Evolutionary conservation across 2,113 vertebrate genomes (phyloP), one percentile per base, ranked within the genome.

Genomic region (Melanerpes aurifrons): DNA sequence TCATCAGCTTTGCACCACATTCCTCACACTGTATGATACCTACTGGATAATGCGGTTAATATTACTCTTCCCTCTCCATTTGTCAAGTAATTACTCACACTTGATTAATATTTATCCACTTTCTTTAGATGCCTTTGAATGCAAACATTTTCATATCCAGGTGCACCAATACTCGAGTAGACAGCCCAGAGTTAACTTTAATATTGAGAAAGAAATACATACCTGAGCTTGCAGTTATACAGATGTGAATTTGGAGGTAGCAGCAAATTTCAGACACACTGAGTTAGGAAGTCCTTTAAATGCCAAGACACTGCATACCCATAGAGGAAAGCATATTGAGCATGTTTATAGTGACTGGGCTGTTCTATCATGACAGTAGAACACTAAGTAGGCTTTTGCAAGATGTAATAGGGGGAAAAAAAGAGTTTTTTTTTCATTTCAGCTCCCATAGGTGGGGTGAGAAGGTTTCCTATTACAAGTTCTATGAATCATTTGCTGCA

Each of bases 91-190:
- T 74, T 82, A 74, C 57, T 82, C 76, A 71, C 75, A 82, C 71
- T 74, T 82, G 37, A 35, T 62, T 82, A 74, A 87, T 92, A 87
- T 66, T 94, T 94, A 87, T 63, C 62, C 67, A 87, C 50, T 85
- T 87, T 78, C 67, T 87, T 56, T 59, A 68, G 35, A 74, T 0
- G 0, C 74, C 80, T 83, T 73, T 77, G 62, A 90, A 86, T 62
- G 47, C 50, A 91, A 87, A 89, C 53, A 78, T 70, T 40, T 94
- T 53, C 53, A 58, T 67, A 56, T 45, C 25, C 53, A 82, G 37
- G 54, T 84, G 56, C 43, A 68, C 7, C 40, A 75, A 70, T 22
- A 50, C 43, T 63, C 15, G 2, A 66, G 24, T 18, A 91, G 45
- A 31, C 25, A 85, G 62, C 12, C 1, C 13, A 45, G 0, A 0